Percentiles rank a stretch among this genome's conserved stretches.
Evolutionary conservation across 2,797 vertebrate genomes (phyloP).

Genomic region (Erethizon dorsatum): DNA sequence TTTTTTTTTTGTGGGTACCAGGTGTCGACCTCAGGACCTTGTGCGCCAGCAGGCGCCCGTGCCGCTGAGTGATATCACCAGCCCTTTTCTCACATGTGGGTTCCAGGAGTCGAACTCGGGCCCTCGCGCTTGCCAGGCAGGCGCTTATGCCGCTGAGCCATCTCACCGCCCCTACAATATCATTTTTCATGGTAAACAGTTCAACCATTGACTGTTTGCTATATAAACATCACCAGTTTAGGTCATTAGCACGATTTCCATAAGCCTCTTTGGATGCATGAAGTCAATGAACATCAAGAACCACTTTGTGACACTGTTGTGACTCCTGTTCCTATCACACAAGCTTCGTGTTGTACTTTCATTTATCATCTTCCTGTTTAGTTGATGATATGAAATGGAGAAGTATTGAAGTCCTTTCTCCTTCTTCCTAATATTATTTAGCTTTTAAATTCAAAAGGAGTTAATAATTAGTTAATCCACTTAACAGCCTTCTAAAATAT

Average conservation of each 20-base stretch:
- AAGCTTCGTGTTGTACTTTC: accelerated
- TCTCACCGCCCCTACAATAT: too few species aligned
- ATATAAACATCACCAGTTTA: accelerated
- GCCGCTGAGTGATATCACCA: too few species aligned
- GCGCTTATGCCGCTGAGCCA: too few species aligned
- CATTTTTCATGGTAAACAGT: neutral
- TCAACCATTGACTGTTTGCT: neutral
- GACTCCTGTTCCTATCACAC: accelerated
- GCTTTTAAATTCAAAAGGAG: constrained; percentile 61
- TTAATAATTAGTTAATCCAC: constrained; percentile 62
- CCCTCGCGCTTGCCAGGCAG: too few species aligned
- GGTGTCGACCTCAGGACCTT: too few species aligned
- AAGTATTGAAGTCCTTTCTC: neutral
- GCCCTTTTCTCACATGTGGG: too few species aligned
- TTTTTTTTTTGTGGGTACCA: too few species aligned
- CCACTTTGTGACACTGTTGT: accelerated
- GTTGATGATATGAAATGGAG: neutral
- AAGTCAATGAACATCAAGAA: accelerated
- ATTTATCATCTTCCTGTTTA: too few species aligned
- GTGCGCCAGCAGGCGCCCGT: too few species aligned
- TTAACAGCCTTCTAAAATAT: constrained; percentile 70
- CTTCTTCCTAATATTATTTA: constrained; percentile 52
- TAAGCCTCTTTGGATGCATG: too few species aligned
- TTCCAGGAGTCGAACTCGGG: too few species aligned
- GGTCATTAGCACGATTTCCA: neutral